phyloP scores from a whole-genome alignment of 2,113 vertebrate species.

The Platycercus adscitus region DNA sequence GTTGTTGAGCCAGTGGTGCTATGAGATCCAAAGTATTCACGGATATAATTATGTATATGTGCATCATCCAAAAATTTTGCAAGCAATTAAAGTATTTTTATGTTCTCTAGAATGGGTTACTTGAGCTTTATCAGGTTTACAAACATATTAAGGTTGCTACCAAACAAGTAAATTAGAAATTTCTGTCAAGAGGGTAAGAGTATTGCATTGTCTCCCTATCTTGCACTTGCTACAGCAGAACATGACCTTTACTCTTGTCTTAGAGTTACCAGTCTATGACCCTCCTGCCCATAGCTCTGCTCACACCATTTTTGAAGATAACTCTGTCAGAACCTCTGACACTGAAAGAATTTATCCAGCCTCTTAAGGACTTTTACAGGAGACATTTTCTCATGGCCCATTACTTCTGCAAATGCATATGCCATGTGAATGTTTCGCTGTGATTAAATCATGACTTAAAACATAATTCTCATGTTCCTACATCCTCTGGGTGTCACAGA shows the following conservation, averaged over 20 bases:
- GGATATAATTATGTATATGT: background rate
- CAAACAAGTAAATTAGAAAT: background rate
- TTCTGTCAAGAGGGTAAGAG: background rate
- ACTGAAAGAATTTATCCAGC: background rate
- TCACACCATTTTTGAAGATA: background rate
- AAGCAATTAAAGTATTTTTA: background rate
- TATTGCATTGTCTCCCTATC: background rate
- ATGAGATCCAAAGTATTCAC: background rate
- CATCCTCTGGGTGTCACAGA: background rate
- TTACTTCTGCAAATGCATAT: background rate
- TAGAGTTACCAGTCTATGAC: background rate
- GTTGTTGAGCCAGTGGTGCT: background rate
- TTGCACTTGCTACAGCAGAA: background rate
- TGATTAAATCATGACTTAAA: constrained; percentile 4
- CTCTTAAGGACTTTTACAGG: background rate
- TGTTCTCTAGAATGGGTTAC: background rate
- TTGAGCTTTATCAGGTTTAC: background rate
- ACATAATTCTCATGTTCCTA: background rate
- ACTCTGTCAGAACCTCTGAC: constrained; percentile 11
- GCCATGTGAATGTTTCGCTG: background rate
- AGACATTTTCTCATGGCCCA: background rate
- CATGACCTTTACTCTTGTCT: background rate
- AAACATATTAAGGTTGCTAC: background rate
- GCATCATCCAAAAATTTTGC: background rate
- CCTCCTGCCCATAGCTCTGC: background rate